Percentiles rank a stretch among this genome's conserved stretches.
Evolutionary conservation across 2,888 invertebrate species (phyloP).

Genomic region (Melinaea marsaeus): DNA sequence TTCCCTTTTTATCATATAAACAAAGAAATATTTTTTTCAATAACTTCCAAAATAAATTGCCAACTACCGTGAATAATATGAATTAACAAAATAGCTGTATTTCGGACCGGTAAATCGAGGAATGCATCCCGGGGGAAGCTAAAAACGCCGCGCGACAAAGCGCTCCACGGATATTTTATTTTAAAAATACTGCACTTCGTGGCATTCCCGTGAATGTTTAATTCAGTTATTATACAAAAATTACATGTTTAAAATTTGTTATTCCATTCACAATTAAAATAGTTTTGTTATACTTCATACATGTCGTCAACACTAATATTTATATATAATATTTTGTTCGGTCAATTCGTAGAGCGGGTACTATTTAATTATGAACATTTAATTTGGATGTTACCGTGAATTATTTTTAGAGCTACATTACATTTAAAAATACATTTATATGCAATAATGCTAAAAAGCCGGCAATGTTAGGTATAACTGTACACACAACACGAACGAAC

Average conservation of each 20-base stretch:
- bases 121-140: constrained; percentile 22
- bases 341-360: not conserved
- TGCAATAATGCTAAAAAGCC: too few relatives aligned
- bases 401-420: too few relatives aligned
- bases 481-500: too few relatives aligned
- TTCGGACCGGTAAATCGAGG: constrained; percentile 19
- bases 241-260: not conserved
- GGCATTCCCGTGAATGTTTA: constrained; percentile 4
- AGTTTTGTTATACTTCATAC: too few relatives aligned
- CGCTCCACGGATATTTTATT: constrained; percentile 15
- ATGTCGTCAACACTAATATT: too few relatives aligned
- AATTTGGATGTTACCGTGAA: not conserved
- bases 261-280: not conserved
- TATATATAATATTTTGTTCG: not conserved
- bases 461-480: too few relatives aligned
- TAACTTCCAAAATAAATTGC: constrained; percentile 16
- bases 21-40: constrained; percentile 7
- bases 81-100: constrained; percentile 18
- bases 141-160: constrained; percentile 24
- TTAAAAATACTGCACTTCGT: constrained; percentile 12
- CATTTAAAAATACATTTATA: too few relatives aligned
- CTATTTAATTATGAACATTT: not conserved
- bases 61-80: constrained; percentile 6
- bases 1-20: not conserved
- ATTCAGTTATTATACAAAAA: not conserved